Percentiles rank a stretch among this genome's conserved stretches.
Evolutionary conservation across 2,888 invertebrate genomes (phyloP).

Genomic region (Epirrita christyi): DNA sequence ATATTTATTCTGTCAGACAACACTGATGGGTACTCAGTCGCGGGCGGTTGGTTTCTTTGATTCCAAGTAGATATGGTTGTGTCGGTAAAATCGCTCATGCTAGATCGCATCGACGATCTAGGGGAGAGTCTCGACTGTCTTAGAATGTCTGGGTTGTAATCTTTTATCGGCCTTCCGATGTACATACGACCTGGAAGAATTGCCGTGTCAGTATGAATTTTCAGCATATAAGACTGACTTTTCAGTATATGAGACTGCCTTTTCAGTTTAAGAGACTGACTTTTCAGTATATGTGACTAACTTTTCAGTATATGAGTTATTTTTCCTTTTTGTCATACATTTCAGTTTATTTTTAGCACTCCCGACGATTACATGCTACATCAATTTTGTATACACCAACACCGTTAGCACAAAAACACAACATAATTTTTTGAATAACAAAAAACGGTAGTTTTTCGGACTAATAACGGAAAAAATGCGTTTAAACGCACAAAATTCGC

Average conservation of each 20-base stretch:
- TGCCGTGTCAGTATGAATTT: slow-evolving; percentile 32
- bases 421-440: slow-evolving; percentile 50
- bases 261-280: slow-evolving; percentile 4
- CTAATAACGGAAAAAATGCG: neutral
- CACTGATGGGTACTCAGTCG: slow-evolving; percentile 75
- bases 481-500: slow-evolving; percentile 33
- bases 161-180: slow-evolving; percentile 75
- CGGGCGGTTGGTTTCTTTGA: slow-evolving; percentile 61
- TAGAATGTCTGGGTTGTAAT: slow-evolving; percentile 76
- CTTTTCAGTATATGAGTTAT: slow-evolving; percentile 17
- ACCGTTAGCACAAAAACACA: slow-evolving; percentile 76
- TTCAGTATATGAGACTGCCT: slow-evolving; percentile 9
- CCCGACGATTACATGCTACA: slow-evolving; percentile 63
- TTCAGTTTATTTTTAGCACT: slow-evolving; percentile 80
- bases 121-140: slow-evolving; percentile 70
- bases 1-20: slow-evolving; percentile 72
- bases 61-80: slow-evolving; percentile 81
- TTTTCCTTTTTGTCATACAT: slow-evolving; percentile 62
- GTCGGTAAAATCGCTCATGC: slow-evolving; percentile 81
- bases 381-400: slow-evolving; percentile 55
- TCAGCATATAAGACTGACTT: slow-evolving; percentile 1
- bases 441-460: slow-evolving; percentile 11
- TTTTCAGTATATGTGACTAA: slow-evolving; percentile 1
- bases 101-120: slow-evolving; percentile 76
- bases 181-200: slow-evolving; percentile 67